phyloP scores from a whole-genome alignment of 2,888 invertebrate genomes.

The Drosophila stalkeri region DNA sequence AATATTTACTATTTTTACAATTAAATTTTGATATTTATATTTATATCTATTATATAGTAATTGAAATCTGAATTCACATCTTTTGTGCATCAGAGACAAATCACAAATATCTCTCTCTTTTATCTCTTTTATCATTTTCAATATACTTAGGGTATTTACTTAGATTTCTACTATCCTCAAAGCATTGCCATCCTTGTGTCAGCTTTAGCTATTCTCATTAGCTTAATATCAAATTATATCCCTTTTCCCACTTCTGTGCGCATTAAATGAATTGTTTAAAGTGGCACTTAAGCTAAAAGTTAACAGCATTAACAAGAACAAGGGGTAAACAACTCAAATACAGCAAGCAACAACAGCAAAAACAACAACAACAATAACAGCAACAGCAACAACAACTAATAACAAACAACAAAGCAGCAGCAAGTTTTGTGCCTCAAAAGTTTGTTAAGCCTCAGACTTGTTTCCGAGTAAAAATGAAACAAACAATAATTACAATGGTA shows the following conservation, averaged over 20 bases:
- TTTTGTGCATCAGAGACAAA: neutral
- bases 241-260: conserved; percentile 28
- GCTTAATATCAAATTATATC: conserved; percentile 26
- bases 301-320: conserved; percentile 61
- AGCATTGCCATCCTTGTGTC: neutral
- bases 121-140: neutral
- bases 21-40: too few species aligned
- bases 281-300: conserved; percentile 68
- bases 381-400: conserved; percentile 34
- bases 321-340: conserved; percentile 48
- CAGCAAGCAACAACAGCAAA: conserved; percentile 33
- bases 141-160: neutral
- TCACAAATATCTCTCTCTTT: neutral
- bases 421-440: conserved; percentile 40
- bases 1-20: too few species aligned
- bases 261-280: conserved; percentile 70
- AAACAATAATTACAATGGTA: conserved; percentile 65
- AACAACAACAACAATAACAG: neutral
- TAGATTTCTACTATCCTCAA: neutral
- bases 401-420: conserved; percentile 11
- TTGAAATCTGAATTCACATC: neutral
- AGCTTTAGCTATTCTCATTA: conserved; percentile 16
- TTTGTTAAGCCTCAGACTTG: conserved; percentile 43
- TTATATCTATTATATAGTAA: too few species aligned
- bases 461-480: conserved; percentile 33